Evolutionary conservation across 2,888 invertebrate genomes (phyloP).

Genomic region (Deroplatys truncata): DNA sequence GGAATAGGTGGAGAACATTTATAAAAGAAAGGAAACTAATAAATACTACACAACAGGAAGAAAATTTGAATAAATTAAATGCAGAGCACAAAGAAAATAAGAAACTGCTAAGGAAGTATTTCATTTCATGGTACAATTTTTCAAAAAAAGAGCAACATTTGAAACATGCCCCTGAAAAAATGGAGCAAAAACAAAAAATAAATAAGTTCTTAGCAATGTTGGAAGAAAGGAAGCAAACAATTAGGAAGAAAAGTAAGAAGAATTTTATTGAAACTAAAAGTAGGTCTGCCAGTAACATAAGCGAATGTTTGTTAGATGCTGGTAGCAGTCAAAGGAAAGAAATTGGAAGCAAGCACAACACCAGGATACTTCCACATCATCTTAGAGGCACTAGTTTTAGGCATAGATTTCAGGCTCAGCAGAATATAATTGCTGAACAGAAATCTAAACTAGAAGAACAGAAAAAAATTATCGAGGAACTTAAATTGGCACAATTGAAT

Average conservation of each 20-base stretch:
- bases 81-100: not conserved
- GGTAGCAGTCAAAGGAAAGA: not conserved
- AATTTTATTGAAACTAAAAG: not conserved
- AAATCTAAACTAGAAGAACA: constrained; percentile 67
- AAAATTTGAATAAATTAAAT: not conserved
- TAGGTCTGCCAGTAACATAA: not conserved
- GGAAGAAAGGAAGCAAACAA: not conserved
- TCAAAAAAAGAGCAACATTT: not conserved
- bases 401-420: constrained; percentile 61
- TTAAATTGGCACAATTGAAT: constrained; percentile 64
- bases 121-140: not conserved
- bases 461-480: constrained; percentile 65
- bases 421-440: constrained; percentile 68
- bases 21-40: not conserved
- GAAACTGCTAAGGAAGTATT: not conserved
- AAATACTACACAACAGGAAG: not conserved
- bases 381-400: not conserved
- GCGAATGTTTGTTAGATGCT: not conserved
- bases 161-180: not conserved
- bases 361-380: not conserved
- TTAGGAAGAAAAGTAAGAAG: not conserved
- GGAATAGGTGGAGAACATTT: not conserved
- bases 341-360: not conserved
- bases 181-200: not conserved
- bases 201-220: constrained; percentile 8